Base-by-base conservation (phyloP, 2,888 invertebrate genomes). In the Oscheius onirici region DNA sequence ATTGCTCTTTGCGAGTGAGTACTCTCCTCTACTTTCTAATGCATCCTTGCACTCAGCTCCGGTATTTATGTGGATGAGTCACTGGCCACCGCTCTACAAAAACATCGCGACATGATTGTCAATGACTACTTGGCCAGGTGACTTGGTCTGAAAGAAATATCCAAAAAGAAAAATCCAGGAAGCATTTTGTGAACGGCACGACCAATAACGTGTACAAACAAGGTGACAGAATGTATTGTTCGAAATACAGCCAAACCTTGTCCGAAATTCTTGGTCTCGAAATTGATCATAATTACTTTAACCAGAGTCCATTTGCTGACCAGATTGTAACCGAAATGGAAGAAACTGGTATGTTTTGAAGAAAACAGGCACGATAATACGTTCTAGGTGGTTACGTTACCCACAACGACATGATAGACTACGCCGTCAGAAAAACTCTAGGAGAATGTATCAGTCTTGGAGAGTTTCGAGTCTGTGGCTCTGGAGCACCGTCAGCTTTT, bases 241-340 rank as follows among this genome's bases (percentile, higher is more conserved):
- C 43, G 17, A 52, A 61, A 22, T 20, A 78, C 26, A 72, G 74
- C 1, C 60, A 65, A 24, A 71, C 76, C 10, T 44, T 80, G 17
- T 71, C 73, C 2, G 77, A 77, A 40, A 72, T 80, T 0, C 54
- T 73, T 1, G 78, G 74, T 15, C 74, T 75, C 26, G 77, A 76
- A 20, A 77, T 77, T n/a, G 46, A 72, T 13, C 74, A 77, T 22
- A 60, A 71, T 3, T 79, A 78, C 66, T 75, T 76, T 52, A 57
- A 71, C 8, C 74, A 74, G 11, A 70, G 60, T 17, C 49, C 34
- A 3, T 43, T 73, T 34, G 61, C 63, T 1, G 60, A 73, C 10
- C 20, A 51, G 40, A 66, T 75, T n/a, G 71, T 73, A 0, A 44
- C 65, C 8, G 75, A 75, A 24, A 52, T 75, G 44, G 54, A 66